A percentile compares a stretch with the other conserved stretches of the same genome.
These are phyloP conservation scores for Aporophyla lueneburgensis DNA, from an alignment of 2,888 invertebrate genomes.

Conservation along the genomic window DNA sequence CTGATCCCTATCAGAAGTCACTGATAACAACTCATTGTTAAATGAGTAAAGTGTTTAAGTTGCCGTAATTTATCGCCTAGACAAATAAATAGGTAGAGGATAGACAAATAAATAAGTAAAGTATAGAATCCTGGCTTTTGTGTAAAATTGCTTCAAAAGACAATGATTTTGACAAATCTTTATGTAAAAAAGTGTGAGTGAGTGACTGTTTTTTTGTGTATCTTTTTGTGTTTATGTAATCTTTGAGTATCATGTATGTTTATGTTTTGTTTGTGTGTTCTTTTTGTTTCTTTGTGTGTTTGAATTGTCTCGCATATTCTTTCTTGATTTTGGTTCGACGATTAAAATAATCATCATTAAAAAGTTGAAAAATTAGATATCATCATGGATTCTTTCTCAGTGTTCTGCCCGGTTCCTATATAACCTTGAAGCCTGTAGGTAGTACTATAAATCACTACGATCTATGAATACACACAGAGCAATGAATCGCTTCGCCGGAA, in stretches of 20 bases:
- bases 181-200: too few species aligned
- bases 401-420: too few species aligned
- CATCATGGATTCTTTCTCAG: not conserved
- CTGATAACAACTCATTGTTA: conserved; percentile 17
- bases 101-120: not conserved
- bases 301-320: too few species aligned
- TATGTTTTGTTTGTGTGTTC: too few species aligned
- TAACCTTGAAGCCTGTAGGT: not conserved
- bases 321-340: not conserved
- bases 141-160: too few species aligned
- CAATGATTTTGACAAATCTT: too few species aligned
- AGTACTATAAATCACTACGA: conserved; percentile 5
- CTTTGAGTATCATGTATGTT: too few species aligned
- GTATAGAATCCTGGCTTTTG: too few species aligned
- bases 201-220: too few species aligned
- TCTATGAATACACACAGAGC: conserved; percentile 25
- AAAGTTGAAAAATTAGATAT: not conserved
- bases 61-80: not conserved
- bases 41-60: not conserved
- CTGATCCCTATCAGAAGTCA: not conserved
- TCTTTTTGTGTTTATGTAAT: too few species aligned
- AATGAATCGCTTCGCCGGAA: too few species aligned
- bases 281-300: too few species aligned
- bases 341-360: not conserved
- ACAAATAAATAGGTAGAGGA: not conserved